Percentiles rank a stretch among this genome's conserved stretches.
Evolutionary conservation across 2,888 invertebrate species (phyloP).

Genomic region (Tiliacea citrago): DNA sequence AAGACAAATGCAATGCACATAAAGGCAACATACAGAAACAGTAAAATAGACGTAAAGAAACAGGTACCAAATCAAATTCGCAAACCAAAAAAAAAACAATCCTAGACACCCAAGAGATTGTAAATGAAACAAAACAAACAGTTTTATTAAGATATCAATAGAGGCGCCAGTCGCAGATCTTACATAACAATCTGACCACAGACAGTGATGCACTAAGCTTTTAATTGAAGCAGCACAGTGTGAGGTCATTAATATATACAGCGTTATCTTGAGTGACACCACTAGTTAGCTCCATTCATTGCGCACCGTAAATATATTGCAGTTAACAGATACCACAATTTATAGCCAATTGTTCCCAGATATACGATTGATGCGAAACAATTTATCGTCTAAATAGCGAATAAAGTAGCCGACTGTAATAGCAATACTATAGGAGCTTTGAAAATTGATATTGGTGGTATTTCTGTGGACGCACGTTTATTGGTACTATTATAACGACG

Average conservation of each 20-base stretch:
- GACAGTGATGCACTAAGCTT: constrained; percentile 60
- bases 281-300: constrained; percentile 57
- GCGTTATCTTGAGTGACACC: constrained; percentile 61
- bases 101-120: background rate
- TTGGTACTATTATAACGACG: constrained; percentile 8
- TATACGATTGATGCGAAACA: constrained; percentile 60
- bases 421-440: constrained; percentile 22
- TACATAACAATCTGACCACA: constrained; percentile 47
- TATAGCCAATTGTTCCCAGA: constrained; percentile 72
- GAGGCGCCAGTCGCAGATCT: constrained; percentile 43
- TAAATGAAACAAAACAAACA: constrained; percentile 45
- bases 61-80: background rate
- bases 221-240: constrained; percentile 59
- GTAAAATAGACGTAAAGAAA: background rate
- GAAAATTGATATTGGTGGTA: constrained; percentile 38
- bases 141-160: constrained; percentile 47
- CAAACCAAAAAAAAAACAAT: constrained; percentile 34
- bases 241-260: constrained; percentile 60
- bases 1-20: background rate
- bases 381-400: constrained; percentile 55
- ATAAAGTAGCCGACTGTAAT: constrained; percentile 36
- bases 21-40: background rate
- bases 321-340: constrained; percentile 64
- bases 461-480: constrained; percentile 16
- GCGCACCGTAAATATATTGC: constrained; percentile 56